These are phyloP conservation scores for Myrmecophaga tridactyla DNA, from an alignment of 2,113 vertebrate genomes.

Conservation along the genomic window DNA sequence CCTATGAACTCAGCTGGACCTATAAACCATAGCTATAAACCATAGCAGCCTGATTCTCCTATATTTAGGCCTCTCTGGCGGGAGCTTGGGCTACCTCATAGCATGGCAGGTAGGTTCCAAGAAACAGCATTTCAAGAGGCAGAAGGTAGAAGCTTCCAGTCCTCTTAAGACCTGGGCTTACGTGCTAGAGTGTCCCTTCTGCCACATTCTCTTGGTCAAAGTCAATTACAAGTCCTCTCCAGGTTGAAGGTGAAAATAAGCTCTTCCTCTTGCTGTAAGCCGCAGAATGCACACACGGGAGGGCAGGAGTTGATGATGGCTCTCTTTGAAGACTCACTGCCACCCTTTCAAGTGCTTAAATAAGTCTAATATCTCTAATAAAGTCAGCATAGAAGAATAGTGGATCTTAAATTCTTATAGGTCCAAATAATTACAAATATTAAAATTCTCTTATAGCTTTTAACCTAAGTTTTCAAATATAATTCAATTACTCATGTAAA, in stretches of 20 bases:
- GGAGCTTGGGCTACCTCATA: background rate
- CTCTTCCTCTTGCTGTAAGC: background rate
- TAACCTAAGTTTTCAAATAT: background rate
- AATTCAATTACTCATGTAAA: background rate
- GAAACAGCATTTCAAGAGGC: background rate
- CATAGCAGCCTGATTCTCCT: too few species aligned
- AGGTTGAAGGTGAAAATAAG: background rate
- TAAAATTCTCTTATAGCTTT: background rate
- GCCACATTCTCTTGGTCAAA: background rate
- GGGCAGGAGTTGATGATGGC: background rate
- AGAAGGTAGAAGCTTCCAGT: background rate
- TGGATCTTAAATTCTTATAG: background rate
- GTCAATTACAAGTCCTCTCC: background rate
- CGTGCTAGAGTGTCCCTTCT: background rate
- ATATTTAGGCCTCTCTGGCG: too few species aligned
- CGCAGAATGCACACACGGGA: background rate
- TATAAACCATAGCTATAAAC: too few species aligned
- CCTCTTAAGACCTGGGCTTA: background rate
- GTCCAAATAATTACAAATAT: background rate
- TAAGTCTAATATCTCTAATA: background rate
- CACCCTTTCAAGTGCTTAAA: background rate
- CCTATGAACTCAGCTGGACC: too few species aligned
- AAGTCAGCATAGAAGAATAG: background rate
- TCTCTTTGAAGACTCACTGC: background rate
- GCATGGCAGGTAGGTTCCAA: background rate